These are phyloP conservation scores for Frankliniella intonsa DNA, from an alignment of 2,888 invertebrate species.

Conservation along the genomic window DNA sequence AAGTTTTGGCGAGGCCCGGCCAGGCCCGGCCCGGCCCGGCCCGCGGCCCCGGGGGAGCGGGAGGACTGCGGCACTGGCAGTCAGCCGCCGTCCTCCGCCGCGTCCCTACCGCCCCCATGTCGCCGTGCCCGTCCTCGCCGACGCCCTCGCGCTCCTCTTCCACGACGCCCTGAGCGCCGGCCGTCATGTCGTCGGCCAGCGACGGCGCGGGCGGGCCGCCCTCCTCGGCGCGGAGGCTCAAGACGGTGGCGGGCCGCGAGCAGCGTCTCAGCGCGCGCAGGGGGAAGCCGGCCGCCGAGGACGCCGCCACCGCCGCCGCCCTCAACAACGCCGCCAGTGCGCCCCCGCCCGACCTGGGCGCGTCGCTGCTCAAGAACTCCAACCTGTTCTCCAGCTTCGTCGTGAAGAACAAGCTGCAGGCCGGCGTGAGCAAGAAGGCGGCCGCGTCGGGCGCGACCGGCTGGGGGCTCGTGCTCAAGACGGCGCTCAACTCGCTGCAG, in stretches of 20 bases:
- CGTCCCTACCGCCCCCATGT: neutral
- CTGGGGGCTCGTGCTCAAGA: slow-evolving; percentile 36
- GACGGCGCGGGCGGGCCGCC: slow-evolving; percentile 20
- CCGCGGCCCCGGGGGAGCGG: neutral
- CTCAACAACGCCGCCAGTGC: too few species aligned
- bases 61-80: neutral
- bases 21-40: too few species aligned
- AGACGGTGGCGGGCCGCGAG: neutral
- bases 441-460: slow-evolving; percentile 32
- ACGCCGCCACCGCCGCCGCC: neutral
- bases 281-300: neutral
- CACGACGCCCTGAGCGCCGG: neutral
- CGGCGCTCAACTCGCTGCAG: slow-evolving; percentile 14
- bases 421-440: slow-evolving; percentile 39
- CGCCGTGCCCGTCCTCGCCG: neutral
- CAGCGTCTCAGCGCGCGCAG: slow-evolving; percentile 24
- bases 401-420: slow-evolving; percentile 41
- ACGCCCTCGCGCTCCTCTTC: neutral
- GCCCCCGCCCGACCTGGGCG: neutral
- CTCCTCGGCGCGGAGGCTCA: neutral
- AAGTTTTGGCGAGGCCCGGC: neutral
- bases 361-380: slow-evolving; percentile 27
- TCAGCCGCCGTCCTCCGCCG: neutral
- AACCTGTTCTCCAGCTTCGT: slow-evolving; percentile 36
- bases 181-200: slow-evolving; percentile 25